Evolutionary conservation across 2,888 invertebrate species (phyloP), one percentile per base, ranked within the genome.

Genomic region (Trissoscelio sp.): DNA sequence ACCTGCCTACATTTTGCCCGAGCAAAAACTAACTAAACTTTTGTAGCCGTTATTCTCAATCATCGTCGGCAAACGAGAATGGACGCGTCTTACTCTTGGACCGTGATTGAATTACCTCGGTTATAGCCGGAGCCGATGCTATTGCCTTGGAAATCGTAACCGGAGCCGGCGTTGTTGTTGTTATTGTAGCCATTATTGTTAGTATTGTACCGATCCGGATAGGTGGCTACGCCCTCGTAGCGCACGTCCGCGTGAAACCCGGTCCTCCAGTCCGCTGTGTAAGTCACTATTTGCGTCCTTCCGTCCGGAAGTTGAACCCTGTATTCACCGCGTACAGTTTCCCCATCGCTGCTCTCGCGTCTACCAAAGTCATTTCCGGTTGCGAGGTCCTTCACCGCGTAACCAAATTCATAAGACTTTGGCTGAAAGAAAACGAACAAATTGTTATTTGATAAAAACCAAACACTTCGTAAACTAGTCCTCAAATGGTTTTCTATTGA

Each of bases 241-340:
- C 93, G 92, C 6, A 96, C 95, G 84, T 96, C 95, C 5, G 96
- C 96, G 88, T 96, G 95, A 92, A 95, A 96, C 0, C 96, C 96
- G 0, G 94, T 95, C 88, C 94, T 96, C 97, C 97, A 97, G 89
- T 97, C 97, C 64, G 93, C 93, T 0, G 95, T 96, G 90, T 97
- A 97, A 86, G 95, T 95, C 3, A 97, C 97, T 81, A 97, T 94
- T 92, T 97, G 97, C 20, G 95, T 94, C 78, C 97, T 94, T 5
- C 97, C 97, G 89, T 97, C 97, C 4, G 97, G 97, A 83, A 97
- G 92, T 48, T 95, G 95, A 0, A 97, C 96, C 78, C 96, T 93
- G 92, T 97, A 97, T 89, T 97, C 96, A 20, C 97, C 97, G 58
- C 94, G 93, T 0, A 96, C 96, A 62, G 96, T 94, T 91, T 97